Evolutionary conservation across 2,888 invertebrate genomes (phyloP).

Genomic region (Drosophila demipolita): DNA sequence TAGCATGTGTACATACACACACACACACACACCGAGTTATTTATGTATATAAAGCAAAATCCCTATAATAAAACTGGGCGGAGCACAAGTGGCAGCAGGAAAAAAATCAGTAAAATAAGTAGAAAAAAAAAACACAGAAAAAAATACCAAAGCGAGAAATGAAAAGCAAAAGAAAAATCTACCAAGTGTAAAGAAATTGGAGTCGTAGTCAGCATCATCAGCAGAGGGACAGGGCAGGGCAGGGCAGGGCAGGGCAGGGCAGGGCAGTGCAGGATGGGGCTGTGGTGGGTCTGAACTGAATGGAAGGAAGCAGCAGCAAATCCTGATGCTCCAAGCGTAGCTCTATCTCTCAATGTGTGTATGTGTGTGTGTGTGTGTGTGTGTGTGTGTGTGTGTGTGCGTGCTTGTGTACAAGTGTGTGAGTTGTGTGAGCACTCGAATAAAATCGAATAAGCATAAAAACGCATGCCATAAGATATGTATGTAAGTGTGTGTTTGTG

Average conservation of each 20-base stretch:
- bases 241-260: constrained; percentile 11
- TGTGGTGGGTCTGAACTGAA: constrained; percentile 32
- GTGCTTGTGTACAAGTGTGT: constrained; percentile 35
- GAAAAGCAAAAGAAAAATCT: constrained; percentile 77
- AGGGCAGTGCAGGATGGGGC: not conserved
- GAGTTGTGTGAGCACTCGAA: constrained; percentile 73
- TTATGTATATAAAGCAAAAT: constrained; percentile 65
- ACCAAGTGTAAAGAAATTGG: constrained; percentile 80
- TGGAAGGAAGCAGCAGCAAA: constrained; percentile 63
- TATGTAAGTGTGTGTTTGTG: constrained; percentile 20
- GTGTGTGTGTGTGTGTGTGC: constrained; percentile 40
- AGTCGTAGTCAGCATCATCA: constrained; percentile 59
- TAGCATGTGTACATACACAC: constrained; percentile 40
- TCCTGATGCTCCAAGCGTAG: constrained; percentile 72
- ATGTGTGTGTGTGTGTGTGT: constrained; percentile 40
- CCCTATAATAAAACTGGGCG: constrained; percentile 82
- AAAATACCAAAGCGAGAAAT: constrained; percentile 60
- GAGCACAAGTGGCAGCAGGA: constrained; percentile 75
- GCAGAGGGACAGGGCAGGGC: not conserved
- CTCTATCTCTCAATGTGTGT: constrained; percentile 52
- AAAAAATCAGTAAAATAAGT: constrained; percentile 55
- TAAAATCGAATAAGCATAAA: constrained; percentile 79
- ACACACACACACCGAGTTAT: constrained; percentile 10
- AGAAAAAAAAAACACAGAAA: constrained; percentile 32
- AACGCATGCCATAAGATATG: constrained; percentile 71